Percentiles rank a stretch among this genome's conserved stretches.
Conservation (phyloP, 2,888 invertebrate genomes). For the Terebella lapidaria region DNA sequence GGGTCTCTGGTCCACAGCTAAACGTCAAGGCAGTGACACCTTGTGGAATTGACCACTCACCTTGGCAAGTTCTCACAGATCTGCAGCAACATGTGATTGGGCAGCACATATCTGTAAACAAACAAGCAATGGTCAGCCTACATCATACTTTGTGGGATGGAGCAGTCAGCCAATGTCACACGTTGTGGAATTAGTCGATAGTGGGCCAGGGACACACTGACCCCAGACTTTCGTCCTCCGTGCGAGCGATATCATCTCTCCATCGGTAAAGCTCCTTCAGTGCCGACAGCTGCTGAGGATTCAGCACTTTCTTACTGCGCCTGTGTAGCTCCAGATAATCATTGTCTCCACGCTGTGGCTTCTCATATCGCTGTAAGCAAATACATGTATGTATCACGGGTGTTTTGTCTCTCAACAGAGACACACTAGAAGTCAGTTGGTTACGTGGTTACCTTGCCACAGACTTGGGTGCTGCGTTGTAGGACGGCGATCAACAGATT, state of each 20-base stretch:
- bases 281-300: constrained; percentile 78
- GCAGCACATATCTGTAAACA: constrained; percentile 73
- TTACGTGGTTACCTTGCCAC: constrained; percentile 63
- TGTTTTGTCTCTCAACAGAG: not conserved
- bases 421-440: not conserved
- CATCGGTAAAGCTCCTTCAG: constrained; percentile 76
- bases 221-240: constrained; percentile 85
- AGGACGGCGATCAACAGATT: constrained; percentile 66
- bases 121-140: constrained; percentile 7
- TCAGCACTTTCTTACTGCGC: constrained; percentile 75
- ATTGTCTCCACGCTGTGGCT: constrained; percentile 66
- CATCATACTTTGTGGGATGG: no score
- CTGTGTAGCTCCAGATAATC: constrained; percentile 73
- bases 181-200: no score
- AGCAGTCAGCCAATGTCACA: no score
- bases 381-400: not conserved
- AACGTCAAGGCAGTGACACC: no score
- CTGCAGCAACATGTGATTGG: constrained; percentile 91
- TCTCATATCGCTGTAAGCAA: constrained; percentile 67
- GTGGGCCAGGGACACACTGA: constrained; percentile 42
- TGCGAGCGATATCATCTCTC: constrained; percentile 79
- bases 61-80: constrained; percentile 79
- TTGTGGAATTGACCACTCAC: constrained; percentile 25
- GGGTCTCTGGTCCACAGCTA: no score
- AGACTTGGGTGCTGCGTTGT: constrained; percentile 69